Evolutionary conservation across 2,113 vertebrate species (phyloP).

Genomic region (Petromus typicus): DNA sequence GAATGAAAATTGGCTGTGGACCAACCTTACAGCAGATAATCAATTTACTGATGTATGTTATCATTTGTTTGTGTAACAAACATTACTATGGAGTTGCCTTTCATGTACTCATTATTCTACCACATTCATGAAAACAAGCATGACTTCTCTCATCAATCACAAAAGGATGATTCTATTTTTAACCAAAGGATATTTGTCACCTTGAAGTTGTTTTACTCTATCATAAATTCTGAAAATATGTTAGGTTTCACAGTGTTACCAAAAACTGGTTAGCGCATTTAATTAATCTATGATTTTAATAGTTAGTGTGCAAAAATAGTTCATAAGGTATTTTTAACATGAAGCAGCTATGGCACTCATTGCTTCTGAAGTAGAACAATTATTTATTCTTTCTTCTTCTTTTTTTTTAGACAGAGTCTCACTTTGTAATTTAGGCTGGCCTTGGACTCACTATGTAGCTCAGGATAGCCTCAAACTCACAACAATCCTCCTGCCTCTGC

Average conservation of each 20-base stretch:
- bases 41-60: not conserved
- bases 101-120: not conserved
- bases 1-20: not conserved
- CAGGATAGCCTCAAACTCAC: no score
- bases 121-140: slow-evolving; percentile 20
- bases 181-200: slow-evolving; percentile 41
- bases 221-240: slow-evolving; percentile 42
- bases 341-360: not conserved
- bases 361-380: not conserved
- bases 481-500: no score
- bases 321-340: slow-evolving; percentile 29
- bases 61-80: not conserved
- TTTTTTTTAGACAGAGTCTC: no score
- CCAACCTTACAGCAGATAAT: not conserved
- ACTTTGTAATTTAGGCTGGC: no score
- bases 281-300: slow-evolving; percentile 64
- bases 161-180: slow-evolving; percentile 22
- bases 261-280: slow-evolving; percentile 55
- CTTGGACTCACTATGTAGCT: no score
- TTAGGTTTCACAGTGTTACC: slow-evolving; percentile 45
- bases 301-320: not conserved
- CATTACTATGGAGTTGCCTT: not conserved
- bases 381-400: not conserved
- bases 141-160: not conserved
- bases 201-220: slow-evolving; percentile 34